Percentiles rank a stretch among this genome's conserved stretches.
phyloP scores from a whole-genome alignment of 2,888 invertebrate genomes.

The Napeogenes inachia region DNA sequence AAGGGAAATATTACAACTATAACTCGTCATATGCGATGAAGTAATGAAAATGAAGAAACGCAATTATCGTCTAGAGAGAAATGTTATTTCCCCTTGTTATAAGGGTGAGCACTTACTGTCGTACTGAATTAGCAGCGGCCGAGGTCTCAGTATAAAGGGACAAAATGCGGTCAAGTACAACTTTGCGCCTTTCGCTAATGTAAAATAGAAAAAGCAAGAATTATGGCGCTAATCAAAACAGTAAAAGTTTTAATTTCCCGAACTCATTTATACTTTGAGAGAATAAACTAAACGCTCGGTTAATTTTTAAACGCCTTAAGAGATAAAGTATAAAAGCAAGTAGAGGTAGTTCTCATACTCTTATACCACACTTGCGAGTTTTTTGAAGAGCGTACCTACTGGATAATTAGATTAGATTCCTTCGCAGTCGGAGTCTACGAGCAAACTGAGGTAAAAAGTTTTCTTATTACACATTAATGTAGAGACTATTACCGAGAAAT shows the following conservation, averaged over 20 bases:
- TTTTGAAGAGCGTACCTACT: conserved; percentile 50
- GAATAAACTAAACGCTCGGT: conserved; percentile 3
- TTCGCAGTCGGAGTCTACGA: conserved; percentile 40
- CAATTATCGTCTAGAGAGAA: conserved; percentile 43
- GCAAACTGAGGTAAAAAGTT: conserved; percentile 28
- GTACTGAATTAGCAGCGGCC: conserved; percentile 44
- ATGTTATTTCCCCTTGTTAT: conserved; percentile 40
- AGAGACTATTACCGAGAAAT: conserved; percentile 34
- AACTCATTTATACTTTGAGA: conserved; percentile 15
- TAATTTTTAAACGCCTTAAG: conserved; percentile 35
- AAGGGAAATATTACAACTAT: conserved; percentile 39
- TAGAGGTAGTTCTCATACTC: conserved; percentile 42
- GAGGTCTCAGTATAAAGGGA: conserved; percentile 35
- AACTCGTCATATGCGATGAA: conserved; percentile 39
- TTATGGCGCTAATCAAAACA: conserved; percentile 13
- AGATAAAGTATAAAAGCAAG: conserved; percentile 52
- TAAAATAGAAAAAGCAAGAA: conserved; percentile 19
- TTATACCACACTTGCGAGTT: conserved; percentile 49
- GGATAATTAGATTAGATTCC: conserved; percentile 68
- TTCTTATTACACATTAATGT: conserved; percentile 36
- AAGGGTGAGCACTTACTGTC: conserved; percentile 39
- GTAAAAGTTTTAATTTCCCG: conserved; percentile 13
- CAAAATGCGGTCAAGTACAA: conserved; percentile 35
- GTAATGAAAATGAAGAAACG: conserved; percentile 49
- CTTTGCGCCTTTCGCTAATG: conserved; percentile 31